A percentile compares a stretch with the other conserved stretches of the same genome.
Conservation (phyloP, 2,113 vertebrate genomes). For the Triplophysa rosa region DNA sequence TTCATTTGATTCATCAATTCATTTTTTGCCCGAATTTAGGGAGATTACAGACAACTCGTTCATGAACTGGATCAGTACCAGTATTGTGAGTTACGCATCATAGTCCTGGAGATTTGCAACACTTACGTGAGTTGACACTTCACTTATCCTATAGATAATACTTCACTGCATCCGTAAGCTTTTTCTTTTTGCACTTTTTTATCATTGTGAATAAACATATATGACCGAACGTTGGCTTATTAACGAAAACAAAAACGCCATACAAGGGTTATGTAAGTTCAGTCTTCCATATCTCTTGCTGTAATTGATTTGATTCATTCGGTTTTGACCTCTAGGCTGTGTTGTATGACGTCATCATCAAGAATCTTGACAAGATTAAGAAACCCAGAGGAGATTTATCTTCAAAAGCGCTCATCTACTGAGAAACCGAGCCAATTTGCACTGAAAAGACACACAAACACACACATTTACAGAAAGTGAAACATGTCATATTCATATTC, state of each 20-base stretch:
- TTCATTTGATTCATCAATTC: background rate
- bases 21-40: conserved; percentile 64
- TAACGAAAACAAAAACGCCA: too few species aligned
- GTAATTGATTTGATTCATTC: background rate
- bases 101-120: conserved; percentile 83
- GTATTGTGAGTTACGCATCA: conserved; percentile 82
- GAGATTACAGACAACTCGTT: conserved; percentile 87
- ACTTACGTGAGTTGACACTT: conserved; percentile 79
- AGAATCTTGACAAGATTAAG: conserved; percentile 91
- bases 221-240: too few species aligned
- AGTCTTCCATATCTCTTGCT: background rate
- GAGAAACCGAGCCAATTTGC: conserved; percentile 51
- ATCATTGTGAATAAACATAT: too few species aligned
- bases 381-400: conserved; percentile 82
- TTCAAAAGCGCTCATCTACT: conserved; percentile 87
- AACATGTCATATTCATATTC: conserved; percentile 54
- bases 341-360: conserved; percentile 84
- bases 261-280: too few species aligned
- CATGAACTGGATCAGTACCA: conserved; percentile 85
- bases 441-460: conserved; percentile 19
- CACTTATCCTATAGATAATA: too few species aligned
- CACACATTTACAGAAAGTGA: conserved; percentile 37
- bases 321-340: conserved; percentile 73
- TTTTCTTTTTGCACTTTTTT: background rate
- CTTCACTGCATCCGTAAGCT: background rate